Conservation (phyloP, 1,140 invertebrate species). For the Drosophila nasuta region DNA sequence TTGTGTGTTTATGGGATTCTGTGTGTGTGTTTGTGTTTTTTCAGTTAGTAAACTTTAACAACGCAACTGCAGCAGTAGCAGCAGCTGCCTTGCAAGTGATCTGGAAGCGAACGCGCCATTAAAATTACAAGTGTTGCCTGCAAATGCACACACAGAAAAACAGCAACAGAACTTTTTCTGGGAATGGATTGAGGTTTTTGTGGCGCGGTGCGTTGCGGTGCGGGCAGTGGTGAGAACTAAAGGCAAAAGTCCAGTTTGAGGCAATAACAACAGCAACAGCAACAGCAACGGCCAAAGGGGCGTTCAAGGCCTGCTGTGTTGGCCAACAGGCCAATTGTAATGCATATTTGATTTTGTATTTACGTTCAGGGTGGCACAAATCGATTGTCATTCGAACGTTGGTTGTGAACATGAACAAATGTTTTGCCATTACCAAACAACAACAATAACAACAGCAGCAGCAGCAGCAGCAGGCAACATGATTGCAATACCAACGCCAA, state of each 20-base stretch:
- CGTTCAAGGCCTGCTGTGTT: constrained; percentile 63
- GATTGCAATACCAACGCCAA: constrained; percentile 15
- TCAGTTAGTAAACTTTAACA: constrained; percentile 63
- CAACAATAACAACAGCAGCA: constrained; percentile 26
- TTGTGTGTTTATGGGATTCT: background rate
- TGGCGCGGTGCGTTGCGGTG: background rate
- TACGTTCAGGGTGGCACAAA: constrained; percentile 60
- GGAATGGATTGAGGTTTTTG: constrained; percentile 18
- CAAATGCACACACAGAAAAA: constrained; percentile 47
- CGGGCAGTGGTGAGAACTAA: background rate
- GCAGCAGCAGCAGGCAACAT: constrained; percentile 15
- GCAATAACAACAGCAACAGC: too few relatives aligned
- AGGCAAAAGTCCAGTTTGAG: background rate
- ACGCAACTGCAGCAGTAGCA: constrained; percentile 60
- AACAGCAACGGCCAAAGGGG: background rate
- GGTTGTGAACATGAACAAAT: constrained; percentile 72
- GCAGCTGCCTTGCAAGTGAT: constrained; percentile 44
- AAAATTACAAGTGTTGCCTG: constrained; percentile 75
- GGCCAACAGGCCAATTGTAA: constrained; percentile 76
- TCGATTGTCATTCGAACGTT: constrained; percentile 76
- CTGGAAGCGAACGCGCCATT: constrained; percentile 64
- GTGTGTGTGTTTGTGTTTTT: constrained; percentile 31
- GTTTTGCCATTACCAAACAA: constrained; percentile 69
- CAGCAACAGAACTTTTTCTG: constrained; percentile 28
- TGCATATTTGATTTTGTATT: constrained; percentile 82